Conservation (phyloP, 2,113 vertebrate species). For the human region GRCh38 chr15:38935001-38935500, state of each 20-base stretch:
- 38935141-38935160: neutral
- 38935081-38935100: neutral
- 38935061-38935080: neutral
- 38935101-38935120: neutral
- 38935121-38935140: neutral
- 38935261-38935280: neutral
- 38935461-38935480: neutral
- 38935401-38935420: neutral
- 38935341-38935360: neutral
- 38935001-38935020: neutral
- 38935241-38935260: neutral
- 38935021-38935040: neutral
- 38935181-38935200: neutral
- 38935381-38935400: neutral
- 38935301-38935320: neutral
- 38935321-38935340: conserved; percentile 2
- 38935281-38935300: neutral
- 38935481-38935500: neutral
- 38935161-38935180: neutral
- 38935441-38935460: neutral
- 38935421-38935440: neutral
- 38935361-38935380: neutral
- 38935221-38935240: neutral
- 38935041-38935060: neutral
- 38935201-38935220: neutral